Conservation (phyloP, 2,888 invertebrate species). For the Drosophila prolongata region DNA sequence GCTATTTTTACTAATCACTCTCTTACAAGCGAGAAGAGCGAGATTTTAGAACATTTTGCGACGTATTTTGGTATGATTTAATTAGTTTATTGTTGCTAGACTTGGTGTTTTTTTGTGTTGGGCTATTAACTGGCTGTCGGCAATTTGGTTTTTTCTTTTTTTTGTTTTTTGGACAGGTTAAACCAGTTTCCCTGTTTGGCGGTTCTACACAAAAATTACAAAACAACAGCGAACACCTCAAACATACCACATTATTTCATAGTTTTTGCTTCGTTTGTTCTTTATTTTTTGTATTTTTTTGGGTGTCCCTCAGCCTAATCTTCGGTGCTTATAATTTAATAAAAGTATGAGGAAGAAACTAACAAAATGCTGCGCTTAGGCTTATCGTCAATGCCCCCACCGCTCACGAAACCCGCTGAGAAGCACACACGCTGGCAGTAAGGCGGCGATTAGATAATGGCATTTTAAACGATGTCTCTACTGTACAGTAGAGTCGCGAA, state of each 20-base stretch:
- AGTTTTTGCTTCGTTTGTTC: slow-evolving; percentile 38
- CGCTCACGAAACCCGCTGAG: background rate
- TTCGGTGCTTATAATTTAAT: slow-evolving; percentile 54
- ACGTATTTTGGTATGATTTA: slow-evolving; percentile 72
- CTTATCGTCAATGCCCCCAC: slow-evolving; percentile 55
- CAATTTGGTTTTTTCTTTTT: slow-evolving; percentile 24
- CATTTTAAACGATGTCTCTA: slow-evolving; percentile 72
- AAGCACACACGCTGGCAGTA: slow-evolving; percentile 15
- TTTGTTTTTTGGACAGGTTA: slow-evolving; percentile 50
- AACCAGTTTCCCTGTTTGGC: slow-evolving; percentile 58
- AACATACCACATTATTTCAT: slow-evolving; percentile 48
- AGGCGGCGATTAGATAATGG: slow-evolving; percentile 67
- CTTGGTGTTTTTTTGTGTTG: slow-evolving; percentile 14
- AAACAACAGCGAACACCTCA: slow-evolving; percentile 25
- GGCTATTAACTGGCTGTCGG: slow-evolving; percentile 32
- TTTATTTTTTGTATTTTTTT: slow-evolving; percentile 4
- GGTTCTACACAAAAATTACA: slow-evolving; percentile 29
- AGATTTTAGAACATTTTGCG: slow-evolving; percentile 55
- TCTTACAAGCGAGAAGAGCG: slow-evolving; percentile 8
- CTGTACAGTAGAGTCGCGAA: slow-evolving; percentile 63
- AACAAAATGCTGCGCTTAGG: slow-evolving; percentile 58
- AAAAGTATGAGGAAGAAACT: slow-evolving; percentile 37
- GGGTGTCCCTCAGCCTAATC: slow-evolving; percentile 50
- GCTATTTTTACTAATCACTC: slow-evolving; percentile 45
- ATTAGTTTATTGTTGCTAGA: slow-evolving; percentile 74